phyloP scores from a whole-genome alignment of 1,140 invertebrate species.

The Cotesia chilonis region DNA sequence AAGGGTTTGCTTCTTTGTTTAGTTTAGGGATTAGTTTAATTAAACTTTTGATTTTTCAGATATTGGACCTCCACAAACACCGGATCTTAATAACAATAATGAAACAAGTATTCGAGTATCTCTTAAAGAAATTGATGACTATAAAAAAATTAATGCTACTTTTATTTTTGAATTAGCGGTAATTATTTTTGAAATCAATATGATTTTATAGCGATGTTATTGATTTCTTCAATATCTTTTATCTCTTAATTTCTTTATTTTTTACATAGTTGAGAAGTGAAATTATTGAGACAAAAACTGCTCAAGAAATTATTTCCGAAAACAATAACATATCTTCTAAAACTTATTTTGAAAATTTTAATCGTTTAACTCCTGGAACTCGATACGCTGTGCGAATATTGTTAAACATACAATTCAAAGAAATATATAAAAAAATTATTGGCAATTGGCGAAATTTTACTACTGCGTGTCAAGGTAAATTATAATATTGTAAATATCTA shows the following conservation, averaged over 20 bases:
- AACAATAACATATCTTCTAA: not conserved
- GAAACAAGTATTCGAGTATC: constrained; percentile 26
- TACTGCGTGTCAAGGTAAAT: constrained; percentile 33
- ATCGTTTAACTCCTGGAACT: constrained; percentile 1
- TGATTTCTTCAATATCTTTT: too few relatives aligned
- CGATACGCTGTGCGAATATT: not conserved
- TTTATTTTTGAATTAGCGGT: not conserved
- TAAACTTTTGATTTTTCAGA: constrained; percentile 15
- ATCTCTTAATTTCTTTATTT: too few relatives aligned
- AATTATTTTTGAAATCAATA: not conserved
- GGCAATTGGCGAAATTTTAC: constrained; percentile 23
- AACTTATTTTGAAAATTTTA: constrained; percentile 6
- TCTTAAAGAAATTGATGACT: not conserved
- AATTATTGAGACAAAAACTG: not conserved
- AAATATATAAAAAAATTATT: not conserved
- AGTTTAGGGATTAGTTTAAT: too few relatives aligned
- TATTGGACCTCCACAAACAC: not conserved
- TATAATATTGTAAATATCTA: not conserved
- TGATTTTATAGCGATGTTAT: too few relatives aligned
- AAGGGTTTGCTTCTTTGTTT: too few relatives aligned
- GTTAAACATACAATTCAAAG: not conserved
- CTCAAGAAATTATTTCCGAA: not conserved
- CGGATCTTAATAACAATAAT: constrained; percentile 10
- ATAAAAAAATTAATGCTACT: not conserved
- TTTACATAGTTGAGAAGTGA: not conserved